Base-by-base conservation (phyloP, 2,797 vertebrate genomes). In the Microhierax caerulescens region DNA sequence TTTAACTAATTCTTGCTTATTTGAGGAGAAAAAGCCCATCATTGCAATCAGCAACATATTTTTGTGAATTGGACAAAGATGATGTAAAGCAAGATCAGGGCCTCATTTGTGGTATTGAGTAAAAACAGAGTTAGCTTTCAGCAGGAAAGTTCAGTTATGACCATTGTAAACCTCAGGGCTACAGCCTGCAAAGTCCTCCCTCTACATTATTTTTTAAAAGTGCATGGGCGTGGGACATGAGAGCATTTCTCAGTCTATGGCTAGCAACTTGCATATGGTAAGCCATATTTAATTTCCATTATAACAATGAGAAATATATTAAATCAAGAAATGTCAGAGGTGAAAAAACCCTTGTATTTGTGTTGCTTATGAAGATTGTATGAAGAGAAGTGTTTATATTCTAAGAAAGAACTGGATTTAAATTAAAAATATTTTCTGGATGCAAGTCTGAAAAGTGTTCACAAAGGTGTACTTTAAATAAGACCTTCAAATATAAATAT, bases 401-500 rank as follows among this genome's bases (percentile, higher is more conserved):
- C 67, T 72, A 54, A 88, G 56, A 92, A 89, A 70, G 25, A 83
- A 64, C 9, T 72, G 61, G 17, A 86, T 86, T 90, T 86, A 72
- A 95, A 78, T 91, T 70, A n/a, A 80, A 95, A 91, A 81, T 61
- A 57, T 84, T 92, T 78, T 85, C 51, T 81, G 25, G 25, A 86
- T 63, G 28, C 84, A 88, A 95, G 76, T 90, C 76, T 92, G 53
- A 95, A 64, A 73, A 87, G 4, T 0, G 0, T 68, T 93, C 63
- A 81, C 50, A 84, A 84, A 81, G 22, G 54, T 13, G 2, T 43
- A 39, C 54, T 90, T 85, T 64, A 91, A 96, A 57, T 75, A 84
- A 86, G 88, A 93, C 92, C 43, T 54, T 93, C 61, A 88, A 75
- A 93, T 57, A 63, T 92, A 93, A 95, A 94, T 85, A 85, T 83